phyloP scores from a whole-genome alignment of 2,113 vertebrate genomes.

The Oceanites oceanicus region DNA sequence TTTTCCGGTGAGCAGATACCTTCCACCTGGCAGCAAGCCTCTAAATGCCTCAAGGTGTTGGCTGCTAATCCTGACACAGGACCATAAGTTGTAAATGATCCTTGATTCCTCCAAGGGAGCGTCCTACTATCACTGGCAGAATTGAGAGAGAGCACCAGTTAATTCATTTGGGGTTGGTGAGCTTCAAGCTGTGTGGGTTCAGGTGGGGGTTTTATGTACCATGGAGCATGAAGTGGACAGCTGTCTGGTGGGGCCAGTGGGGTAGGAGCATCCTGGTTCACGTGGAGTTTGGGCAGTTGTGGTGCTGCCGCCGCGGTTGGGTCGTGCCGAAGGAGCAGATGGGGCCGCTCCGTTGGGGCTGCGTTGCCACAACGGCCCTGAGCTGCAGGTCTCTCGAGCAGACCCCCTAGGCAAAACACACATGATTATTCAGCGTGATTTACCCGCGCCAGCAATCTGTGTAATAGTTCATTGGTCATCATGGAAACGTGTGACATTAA shows the following conservation, averaged over 20 bases:
- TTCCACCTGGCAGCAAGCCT: neutral
- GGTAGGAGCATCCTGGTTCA: fast-evolving
- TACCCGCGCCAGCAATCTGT: neutral
- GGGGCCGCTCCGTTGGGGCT: neutral
- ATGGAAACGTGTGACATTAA: neutral
- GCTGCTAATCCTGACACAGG: neutral
- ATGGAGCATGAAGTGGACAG: neutral
- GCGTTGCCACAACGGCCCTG: neutral
- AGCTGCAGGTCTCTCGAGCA: neutral
- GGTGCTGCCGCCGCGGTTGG: fast-evolving
- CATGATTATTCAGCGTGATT: neutral
- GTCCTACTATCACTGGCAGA: fast-evolving
- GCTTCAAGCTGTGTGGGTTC: neutral
- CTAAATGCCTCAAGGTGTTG: neutral
- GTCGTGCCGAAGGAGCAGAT: neutral
- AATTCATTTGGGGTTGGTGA: neutral
- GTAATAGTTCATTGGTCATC: neutral
- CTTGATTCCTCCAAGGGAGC: neutral
- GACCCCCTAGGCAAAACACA: neutral
- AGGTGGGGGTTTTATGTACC: fast-evolving
- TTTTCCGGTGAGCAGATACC: neutral
- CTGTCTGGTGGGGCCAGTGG: fast-evolving
- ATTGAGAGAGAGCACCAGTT: neutral
- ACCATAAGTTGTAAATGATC: neutral
- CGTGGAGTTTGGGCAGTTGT: fast-evolving